These are phyloP conservation scores for Siphamia tubifer DNA, from an alignment of 2,113 vertebrate species.

Conservation along the genomic window DNA sequence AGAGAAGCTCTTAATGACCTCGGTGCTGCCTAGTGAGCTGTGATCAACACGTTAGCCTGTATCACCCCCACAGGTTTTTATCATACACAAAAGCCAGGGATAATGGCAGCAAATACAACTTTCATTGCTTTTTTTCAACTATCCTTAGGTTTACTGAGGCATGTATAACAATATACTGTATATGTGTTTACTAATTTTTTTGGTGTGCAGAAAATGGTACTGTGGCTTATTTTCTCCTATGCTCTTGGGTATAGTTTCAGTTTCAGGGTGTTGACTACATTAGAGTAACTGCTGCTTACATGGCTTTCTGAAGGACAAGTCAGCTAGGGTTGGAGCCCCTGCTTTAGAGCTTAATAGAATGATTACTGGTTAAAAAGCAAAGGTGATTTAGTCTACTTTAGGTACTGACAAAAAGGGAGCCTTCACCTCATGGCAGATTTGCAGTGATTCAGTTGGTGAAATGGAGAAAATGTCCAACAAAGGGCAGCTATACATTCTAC, in stretches of 20 bases:
- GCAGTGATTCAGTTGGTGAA: slow-evolving; percentile 31
- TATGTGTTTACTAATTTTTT: not conserved
- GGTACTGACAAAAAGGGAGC: not conserved
- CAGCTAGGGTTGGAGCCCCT: not conserved
- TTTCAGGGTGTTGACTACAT: not conserved
- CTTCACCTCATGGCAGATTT: slow-evolving; percentile 24
- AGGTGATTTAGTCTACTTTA: not conserved
- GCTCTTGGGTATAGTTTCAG: not conserved
- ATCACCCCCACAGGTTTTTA: slow-evolving; percentile 26
- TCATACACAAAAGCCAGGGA: not conserved
- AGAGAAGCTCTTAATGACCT: slow-evolving; percentile 52
- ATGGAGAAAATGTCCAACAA: slow-evolving; percentile 40
- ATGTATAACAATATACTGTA: not conserved
- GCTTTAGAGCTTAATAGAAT: no score
- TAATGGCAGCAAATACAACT: not conserved
- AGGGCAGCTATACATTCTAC: slow-evolving; percentile 17
- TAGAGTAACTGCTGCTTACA: not conserved
- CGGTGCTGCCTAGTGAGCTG: slow-evolving; percentile 47
- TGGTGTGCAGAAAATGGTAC: not conserved
- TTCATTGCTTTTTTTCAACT: slow-evolving; percentile 8
- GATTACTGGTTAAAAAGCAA: no score
- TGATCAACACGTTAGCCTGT: slow-evolving; percentile 51
- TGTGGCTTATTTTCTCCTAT: not conserved
- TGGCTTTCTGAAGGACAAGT: not conserved
- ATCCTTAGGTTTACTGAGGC: not conserved